These are phyloP conservation scores for Plemyria rubiginata DNA, from an alignment of 2,888 invertebrate genomes.

Conservation along the genomic window DNA sequence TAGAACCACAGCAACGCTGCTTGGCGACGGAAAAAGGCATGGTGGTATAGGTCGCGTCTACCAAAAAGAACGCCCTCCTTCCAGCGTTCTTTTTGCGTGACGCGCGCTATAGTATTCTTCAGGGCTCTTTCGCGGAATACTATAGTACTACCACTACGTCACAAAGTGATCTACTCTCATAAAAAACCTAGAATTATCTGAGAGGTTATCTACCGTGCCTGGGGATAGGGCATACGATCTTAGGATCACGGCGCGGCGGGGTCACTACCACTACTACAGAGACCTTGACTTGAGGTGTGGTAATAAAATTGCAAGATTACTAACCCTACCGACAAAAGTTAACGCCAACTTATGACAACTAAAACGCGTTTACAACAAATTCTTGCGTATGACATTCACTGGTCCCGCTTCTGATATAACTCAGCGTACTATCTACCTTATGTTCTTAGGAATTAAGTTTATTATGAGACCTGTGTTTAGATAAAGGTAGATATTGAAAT, in stretches of 20 bases:
- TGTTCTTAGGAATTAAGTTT: background rate
- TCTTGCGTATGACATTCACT: constrained; percentile 25
- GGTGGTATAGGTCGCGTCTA: too few relatives aligned
- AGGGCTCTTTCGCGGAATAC: too few relatives aligned
- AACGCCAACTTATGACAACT: constrained; percentile 2
- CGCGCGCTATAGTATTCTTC: too few relatives aligned
- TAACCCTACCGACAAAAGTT: constrained; percentile 12
- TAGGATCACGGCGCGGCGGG: background rate
- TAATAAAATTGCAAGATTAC: constrained; percentile 20
- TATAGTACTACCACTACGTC: too few relatives aligned
- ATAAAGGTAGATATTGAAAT: background rate
- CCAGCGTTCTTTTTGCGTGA: too few relatives aligned
- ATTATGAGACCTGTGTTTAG: background rate
- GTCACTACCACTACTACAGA: background rate
- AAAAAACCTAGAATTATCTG: too few relatives aligned
- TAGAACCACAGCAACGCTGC: too few relatives aligned
- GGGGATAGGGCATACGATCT: background rate
- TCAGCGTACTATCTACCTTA: constrained; percentile 4
- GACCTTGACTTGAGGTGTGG: constrained; percentile 8
- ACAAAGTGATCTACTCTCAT: too few relatives aligned
- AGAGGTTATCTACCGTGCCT: too few relatives aligned
- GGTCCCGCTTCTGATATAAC: constrained; percentile 6
- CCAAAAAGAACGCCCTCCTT: too few relatives aligned
- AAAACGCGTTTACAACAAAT: constrained; percentile 12
- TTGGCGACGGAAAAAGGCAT: too few relatives aligned